Conservation (phyloP, 2,888 invertebrate species). For the Ctena decussata region DNA sequence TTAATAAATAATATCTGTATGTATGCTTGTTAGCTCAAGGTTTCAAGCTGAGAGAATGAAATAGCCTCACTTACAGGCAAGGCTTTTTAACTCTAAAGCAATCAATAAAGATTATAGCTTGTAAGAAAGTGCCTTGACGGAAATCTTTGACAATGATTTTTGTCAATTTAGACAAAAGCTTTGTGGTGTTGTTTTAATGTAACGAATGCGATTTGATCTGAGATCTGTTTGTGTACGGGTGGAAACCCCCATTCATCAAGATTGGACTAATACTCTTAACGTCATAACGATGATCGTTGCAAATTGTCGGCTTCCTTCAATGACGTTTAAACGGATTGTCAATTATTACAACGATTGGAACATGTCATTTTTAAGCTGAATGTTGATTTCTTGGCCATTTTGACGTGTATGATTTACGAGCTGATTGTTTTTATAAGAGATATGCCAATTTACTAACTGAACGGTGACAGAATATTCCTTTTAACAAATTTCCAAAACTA, state of each 20-base stretch:
- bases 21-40: too few species aligned
- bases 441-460: not conserved
- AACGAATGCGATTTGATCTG: not conserved
- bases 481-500: not conserved
- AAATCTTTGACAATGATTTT: not conserved
- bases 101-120: not conserved
- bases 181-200: not conserved
- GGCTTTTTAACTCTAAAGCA: too few species aligned
- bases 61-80: too few species aligned
- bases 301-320: not conserved
- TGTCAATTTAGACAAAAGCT: conserved; percentile 4
- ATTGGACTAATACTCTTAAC: conserved; percentile 17
- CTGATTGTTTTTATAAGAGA: not conserved
- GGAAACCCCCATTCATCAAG: conserved; percentile 36
- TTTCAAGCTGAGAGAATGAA: too few species aligned
- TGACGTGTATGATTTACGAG: not conserved
- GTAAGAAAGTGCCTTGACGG: not conserved
- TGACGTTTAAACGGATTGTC: not conserved
- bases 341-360: not conserved
- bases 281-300: not conserved
- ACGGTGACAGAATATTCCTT: not conserved
- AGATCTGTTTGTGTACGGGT: conserved; percentile 9
- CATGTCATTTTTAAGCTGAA: conserved; percentile 1
- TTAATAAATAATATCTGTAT: too few species aligned
- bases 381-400: not conserved